Base-by-base conservation (phyloP, 1,140 invertebrate genomes). In the Adoxophyes honmai region DNA sequence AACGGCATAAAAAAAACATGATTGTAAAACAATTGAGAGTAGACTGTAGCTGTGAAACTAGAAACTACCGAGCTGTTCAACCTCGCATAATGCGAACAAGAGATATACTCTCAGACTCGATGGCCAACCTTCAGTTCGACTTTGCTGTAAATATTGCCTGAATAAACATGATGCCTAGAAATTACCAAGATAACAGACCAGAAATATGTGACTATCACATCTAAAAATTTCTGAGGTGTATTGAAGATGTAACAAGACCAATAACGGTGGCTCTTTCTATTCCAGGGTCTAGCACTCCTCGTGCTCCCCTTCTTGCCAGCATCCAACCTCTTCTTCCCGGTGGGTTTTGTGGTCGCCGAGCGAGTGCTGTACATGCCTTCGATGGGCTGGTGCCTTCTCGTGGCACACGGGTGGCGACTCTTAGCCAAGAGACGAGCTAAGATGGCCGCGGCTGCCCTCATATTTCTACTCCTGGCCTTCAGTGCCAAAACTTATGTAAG, bases 321-420 rank as follows among this genome's bases (percentile, higher is more conserved):
- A 0, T 98, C 96, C 34, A 99, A 99, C 91, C 90, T 99, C 14
- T 98, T 99, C 89, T 98, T 99, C 76, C 97, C 97, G 0, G 98
- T 99, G 59, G 98, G 98, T 4, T 99, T 99, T 89, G 97, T 99
- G 33, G 94, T 99, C 7, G 98, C 98, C 4, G 98, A 99, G 89
- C 90, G 98, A 70, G 95, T 99, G 34, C 91, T 99, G 0, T 99
- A 99, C 86, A 96, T 98, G 88, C 98, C 98, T 2, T 99, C 97
- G 1, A 98, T 99, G 96, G 98, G 98, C 7, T 99, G 97, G 90
- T 99, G 97, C 77, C 93, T 99, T 81, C 90, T 99, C 1, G 91
- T 98, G 1, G 96, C 96, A 3, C 96, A 96, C 66, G 96, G 96
- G 3, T 93, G 90, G 87, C 70, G 91, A 13, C 59, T 93, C 9